These are phyloP conservation scores for Trididemnum clinides DNA, from an alignment of 23 tunicate species.

Conservation along the genomic window DNA sequence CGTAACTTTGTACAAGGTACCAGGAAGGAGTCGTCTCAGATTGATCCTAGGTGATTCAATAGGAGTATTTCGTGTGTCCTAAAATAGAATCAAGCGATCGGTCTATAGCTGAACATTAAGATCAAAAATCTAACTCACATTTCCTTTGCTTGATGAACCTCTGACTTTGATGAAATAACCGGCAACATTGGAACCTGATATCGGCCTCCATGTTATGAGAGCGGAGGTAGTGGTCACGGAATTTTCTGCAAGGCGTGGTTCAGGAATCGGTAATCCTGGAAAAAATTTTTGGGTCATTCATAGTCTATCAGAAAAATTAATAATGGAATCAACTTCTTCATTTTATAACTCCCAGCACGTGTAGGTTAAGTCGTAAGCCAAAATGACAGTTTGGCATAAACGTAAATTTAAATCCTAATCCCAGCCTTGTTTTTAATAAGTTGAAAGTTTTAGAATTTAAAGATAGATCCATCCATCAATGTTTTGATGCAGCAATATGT, in stretches of 20 bases:
- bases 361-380: too few species aligned
- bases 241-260: not conserved
- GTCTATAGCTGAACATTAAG: not conserved
- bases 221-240: constrained; percentile 40
- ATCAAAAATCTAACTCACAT: not conserved
- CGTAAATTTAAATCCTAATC: too few species aligned
- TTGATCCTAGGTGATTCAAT: not conserved
- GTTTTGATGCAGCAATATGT: too few species aligned
- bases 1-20: constrained; percentile 22
- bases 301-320: too few species aligned
- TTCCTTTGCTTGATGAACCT: not conserved
- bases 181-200: not conserved
- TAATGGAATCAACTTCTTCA: too few species aligned
- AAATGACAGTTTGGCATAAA: too few species aligned
- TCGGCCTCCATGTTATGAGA: not conserved
- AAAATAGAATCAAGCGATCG: too few species aligned
- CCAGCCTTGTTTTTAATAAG: too few species aligned
- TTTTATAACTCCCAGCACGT: too few species aligned
- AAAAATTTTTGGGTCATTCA: too few species aligned
- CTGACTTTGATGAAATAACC: constrained; percentile 18
- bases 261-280: constrained; percentile 12
- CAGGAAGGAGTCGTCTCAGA: constrained; percentile 21
- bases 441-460: too few species aligned
- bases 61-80: not conserved
- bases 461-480: too few species aligned